Percentiles rank a stretch among this genome's conserved stretches.
These are phyloP conservation scores for Agonum fuliginosum DNA, from an alignment of 2,888 invertebrate genomes.

Conservation along the genomic window DNA sequence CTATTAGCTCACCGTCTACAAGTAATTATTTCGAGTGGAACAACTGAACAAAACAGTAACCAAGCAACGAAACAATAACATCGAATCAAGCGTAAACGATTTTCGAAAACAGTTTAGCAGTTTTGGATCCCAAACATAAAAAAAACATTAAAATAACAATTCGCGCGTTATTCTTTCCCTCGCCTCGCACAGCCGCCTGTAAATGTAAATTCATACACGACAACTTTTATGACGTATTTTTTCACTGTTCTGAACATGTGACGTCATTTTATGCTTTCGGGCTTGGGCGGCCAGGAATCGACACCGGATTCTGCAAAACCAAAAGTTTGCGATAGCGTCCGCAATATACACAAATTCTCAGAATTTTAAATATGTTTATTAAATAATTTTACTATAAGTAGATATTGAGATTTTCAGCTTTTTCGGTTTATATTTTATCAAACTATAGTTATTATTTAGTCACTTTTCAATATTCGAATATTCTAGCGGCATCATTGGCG, in stretches of 20 bases:
- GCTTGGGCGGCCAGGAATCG: background rate
- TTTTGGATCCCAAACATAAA: no score
- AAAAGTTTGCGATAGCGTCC: no score
- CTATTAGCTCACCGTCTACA: background rate
- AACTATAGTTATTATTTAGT: no score
- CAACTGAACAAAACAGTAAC: background rate
- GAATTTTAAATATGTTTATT: no score
- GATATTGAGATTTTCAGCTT: no score
- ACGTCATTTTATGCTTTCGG: constrained; percentile 65
- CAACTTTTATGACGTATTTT: constrained; percentile 67
- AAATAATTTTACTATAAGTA: no score
- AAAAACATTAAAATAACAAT: constrained; percentile 57
- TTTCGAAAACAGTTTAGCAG: no score
- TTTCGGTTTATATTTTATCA: no score
- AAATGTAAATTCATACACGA: constrained; percentile 70
- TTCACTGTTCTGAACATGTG: constrained; percentile 66
- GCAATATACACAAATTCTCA: no score
- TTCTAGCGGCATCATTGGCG: no score
- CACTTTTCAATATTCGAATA: no score
- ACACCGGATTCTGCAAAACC: constrained; percentile 17
- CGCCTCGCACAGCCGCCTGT: no score
- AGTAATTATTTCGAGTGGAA: background rate
- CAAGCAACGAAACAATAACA: background rate
- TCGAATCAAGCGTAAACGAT: background rate
- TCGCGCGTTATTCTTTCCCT: constrained; percentile 55